Evolutionary conservation across 2,113 vertebrate genomes (phyloP).

Genomic region (Aegithalos caudatus): DNA sequence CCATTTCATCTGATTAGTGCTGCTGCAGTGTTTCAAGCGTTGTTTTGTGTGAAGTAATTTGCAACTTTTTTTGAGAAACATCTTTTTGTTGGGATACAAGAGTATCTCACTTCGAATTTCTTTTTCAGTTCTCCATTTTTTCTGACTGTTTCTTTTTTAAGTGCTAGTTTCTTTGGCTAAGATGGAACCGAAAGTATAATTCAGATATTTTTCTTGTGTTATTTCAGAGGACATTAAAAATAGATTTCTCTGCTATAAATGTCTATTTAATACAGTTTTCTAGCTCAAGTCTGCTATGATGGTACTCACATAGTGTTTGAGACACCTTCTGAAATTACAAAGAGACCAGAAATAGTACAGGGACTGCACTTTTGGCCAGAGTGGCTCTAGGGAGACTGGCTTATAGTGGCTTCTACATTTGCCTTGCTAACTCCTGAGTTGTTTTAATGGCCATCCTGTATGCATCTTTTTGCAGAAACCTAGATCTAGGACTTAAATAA

Average conservation of each 20-base stretch:
- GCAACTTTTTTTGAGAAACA: neutral
- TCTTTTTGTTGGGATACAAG: neutral
- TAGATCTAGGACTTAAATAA: neutral
- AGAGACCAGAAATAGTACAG: neutral
- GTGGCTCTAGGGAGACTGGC: neutral
- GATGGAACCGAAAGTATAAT: constrained; percentile 23
- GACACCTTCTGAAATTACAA: neutral
- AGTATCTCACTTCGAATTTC: neutral
- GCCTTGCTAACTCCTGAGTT: neutral
- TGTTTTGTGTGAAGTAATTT: neutral
- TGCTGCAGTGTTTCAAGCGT: neutral
- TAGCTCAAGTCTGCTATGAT: neutral
- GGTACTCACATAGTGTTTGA: neutral
- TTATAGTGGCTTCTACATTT: neutral
- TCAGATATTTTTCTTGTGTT: neutral
- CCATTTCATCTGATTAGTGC: neutral
- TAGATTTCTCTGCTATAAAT: neutral
- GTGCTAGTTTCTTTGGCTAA: neutral
- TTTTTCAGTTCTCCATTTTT: constrained; percentile 31
- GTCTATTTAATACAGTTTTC: constrained; percentile 14
- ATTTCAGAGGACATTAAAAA: constrained; percentile 21
- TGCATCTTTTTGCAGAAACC: neutral
- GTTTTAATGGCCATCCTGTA: neutral
- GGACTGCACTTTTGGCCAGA: neutral
- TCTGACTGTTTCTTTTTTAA: constrained; percentile 7